A percentile compares a stretch with the other conserved stretches of the same genome.
Conservation (phyloP, 2,888 invertebrate species). For the Ochropacha duplaris region DNA sequence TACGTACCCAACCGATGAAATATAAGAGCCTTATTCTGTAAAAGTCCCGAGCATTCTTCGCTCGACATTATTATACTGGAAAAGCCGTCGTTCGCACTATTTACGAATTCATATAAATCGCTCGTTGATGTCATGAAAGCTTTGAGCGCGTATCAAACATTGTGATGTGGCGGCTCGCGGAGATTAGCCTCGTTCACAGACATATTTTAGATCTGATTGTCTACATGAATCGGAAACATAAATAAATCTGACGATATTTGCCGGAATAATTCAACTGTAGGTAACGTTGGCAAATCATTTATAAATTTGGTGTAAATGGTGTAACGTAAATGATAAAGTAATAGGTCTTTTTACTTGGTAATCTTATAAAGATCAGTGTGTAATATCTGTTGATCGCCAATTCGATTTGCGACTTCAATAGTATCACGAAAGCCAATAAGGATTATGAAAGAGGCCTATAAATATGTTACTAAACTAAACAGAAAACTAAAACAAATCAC, state of each 20-base stretch:
- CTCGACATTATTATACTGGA: background rate
- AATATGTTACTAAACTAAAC: slow-evolving; percentile 4
- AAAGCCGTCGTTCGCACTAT: slow-evolving; percentile 3
- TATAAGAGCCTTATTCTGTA: slow-evolving; percentile 4
- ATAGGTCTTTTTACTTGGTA: no score
- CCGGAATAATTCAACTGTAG: slow-evolving; percentile 5
- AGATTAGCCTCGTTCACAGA: slow-evolving; percentile 15
- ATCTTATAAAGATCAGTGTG: background rate
- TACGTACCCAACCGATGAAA: slow-evolving; percentile 3
- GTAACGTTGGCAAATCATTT: slow-evolving; percentile 5
- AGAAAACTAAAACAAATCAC: slow-evolving; percentile 26
- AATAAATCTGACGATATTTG: slow-evolving; percentile 9
- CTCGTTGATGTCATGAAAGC: slow-evolving; percentile 10
- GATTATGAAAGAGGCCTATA: background rate
- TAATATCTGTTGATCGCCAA: background rate
- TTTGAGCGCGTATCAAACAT: slow-evolving; percentile 12
- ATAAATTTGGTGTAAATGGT: background rate
- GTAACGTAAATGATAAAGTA: no score
- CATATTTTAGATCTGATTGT: slow-evolving; percentile 34
- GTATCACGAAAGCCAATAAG: background rate
- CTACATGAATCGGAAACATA: slow-evolving; percentile 4
- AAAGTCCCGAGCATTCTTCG: background rate
- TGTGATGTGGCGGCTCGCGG: slow-evolving; percentile 8
- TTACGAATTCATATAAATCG: slow-evolving; percentile 7
- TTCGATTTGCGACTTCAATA: background rate